Evolutionary conservation across 2,113 vertebrate species (phyloP).

Genomic region (Cervus canadensis): DNA sequence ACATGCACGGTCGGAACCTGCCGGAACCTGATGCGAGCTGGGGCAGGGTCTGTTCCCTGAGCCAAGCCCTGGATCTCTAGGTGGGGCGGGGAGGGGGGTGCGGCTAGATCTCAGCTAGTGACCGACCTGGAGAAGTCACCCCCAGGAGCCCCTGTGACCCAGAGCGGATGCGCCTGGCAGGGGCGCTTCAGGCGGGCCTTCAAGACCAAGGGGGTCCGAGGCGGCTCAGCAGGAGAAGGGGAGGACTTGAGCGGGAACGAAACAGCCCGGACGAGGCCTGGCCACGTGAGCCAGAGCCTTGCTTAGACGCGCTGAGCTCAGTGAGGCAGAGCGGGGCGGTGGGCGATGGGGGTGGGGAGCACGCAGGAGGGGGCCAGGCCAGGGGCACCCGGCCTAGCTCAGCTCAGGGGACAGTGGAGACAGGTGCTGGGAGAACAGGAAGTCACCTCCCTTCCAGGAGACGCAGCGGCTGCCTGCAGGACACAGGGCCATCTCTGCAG

Average conservation of each 20-base stretch:
- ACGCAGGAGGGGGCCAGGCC: accelerated
- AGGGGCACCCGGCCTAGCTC: not conserved
- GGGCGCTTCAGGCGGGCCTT: accelerated
- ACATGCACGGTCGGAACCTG: accelerated
- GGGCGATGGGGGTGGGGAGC: accelerated
- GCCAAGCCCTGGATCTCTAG: not conserved
- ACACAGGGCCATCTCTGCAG: not conserved
- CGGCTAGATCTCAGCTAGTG: not conserved
- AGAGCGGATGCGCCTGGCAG: accelerated
- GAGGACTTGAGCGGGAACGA: not conserved
- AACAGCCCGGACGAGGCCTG: not conserved
- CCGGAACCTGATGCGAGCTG: not conserved
- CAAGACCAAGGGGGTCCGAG: no score
- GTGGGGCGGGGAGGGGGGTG: no score
- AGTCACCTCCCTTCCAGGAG: not conserved
- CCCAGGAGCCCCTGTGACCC: no score
- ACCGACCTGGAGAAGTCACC: accelerated
- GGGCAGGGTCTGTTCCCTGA: accelerated
- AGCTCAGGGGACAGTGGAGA: not conserved
- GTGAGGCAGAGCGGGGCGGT: accelerated
- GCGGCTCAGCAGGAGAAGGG: accelerated
- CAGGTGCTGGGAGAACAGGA: accelerated
- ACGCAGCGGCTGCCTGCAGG: accelerated
- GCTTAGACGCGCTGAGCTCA: accelerated
- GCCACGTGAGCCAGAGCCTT: accelerated